phyloP scores from a whole-genome alignment of 2,113 vertebrate species.

The Cololabis saira region DNA sequence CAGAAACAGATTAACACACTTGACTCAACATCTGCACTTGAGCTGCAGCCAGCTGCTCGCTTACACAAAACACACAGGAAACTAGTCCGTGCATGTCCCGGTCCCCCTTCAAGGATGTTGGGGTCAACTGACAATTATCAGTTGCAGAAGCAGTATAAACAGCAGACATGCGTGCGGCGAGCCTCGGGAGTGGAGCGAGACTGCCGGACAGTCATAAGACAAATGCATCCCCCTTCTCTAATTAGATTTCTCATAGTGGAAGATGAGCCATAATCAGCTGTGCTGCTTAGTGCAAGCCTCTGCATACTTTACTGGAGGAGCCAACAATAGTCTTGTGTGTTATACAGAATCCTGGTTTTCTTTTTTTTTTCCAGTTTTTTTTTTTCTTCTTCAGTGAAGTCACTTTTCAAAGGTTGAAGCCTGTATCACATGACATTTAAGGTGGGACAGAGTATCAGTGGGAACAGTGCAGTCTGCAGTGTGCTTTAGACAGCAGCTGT shows the following conservation, averaged over 20 bases:
- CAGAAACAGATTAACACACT: no score
- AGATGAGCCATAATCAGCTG: slow-evolving; percentile 44
- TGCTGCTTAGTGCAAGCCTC: slow-evolving; percentile 18
- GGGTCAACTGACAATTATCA: slow-evolving; percentile 20
- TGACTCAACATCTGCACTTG: not conserved
- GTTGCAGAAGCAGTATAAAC: slow-evolving; percentile 8
- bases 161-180: no score
- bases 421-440: slow-evolving; percentile 2
- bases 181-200: slow-evolving; percentile 8
- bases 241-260: slow-evolving; percentile 38
- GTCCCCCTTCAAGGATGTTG: slow-evolving; percentile 26
- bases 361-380: not conserved
- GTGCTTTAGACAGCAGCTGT: slow-evolving; percentile 61
- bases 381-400: slow-evolving; percentile 13
- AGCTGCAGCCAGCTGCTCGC: slow-evolving; percentile 27
- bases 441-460: slow-evolving; percentile 30
- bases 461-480: slow-evolving; percentile 42
- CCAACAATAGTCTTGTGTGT: not conserved
- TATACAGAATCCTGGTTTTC: not conserved
- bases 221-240: slow-evolving; percentile 46
- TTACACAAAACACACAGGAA: slow-evolving; percentile 8
- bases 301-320: not conserved
- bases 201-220: slow-evolving; percentile 52
- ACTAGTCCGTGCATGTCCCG: slow-evolving; percentile 14
- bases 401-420: slow-evolving; percentile 2